Percentiles rank a stretch among this genome's conserved stretches.
Conservation (phyloP, 2,888 invertebrate genomes). For the Drosophila kanekoi region DNA sequence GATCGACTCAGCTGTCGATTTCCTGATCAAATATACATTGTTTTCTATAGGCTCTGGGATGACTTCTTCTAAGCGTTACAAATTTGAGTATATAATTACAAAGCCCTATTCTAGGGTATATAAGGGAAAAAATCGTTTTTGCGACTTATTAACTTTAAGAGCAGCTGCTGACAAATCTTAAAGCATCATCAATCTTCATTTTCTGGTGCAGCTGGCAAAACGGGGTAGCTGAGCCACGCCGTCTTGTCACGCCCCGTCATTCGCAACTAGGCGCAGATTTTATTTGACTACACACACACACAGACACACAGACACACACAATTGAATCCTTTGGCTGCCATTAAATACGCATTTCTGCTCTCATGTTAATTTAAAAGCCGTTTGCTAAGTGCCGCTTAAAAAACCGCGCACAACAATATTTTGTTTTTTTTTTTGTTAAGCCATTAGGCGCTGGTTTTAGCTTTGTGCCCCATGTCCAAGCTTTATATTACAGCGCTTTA, state of each 20-base stretch:
- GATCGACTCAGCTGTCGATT: too few relatives aligned
- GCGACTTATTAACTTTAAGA: slow-evolving; percentile 67
- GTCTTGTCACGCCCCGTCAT: slow-evolving; percentile 37
- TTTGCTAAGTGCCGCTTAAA: slow-evolving; percentile 55
- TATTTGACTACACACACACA: slow-evolving; percentile 32
- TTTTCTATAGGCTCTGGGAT: too few relatives aligned
- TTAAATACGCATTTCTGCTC: slow-evolving; percentile 71
- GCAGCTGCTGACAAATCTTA: slow-evolving; percentile 59
- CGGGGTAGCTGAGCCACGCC: slow-evolving; percentile 29
- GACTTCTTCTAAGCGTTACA: too few relatives aligned
- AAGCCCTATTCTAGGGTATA: too few relatives aligned
- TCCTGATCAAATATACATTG: too few relatives aligned
- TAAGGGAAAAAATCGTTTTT: slow-evolving; percentile 43
- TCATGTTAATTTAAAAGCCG: slow-evolving; percentile 45
- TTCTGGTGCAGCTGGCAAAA: neutral
- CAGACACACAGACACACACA: neutral
- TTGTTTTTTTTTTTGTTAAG: slow-evolving; percentile 22
- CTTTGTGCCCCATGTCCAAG: slow-evolving; percentile 36
- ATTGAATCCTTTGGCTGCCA: slow-evolving; percentile 50
- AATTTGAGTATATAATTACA: too few relatives aligned
- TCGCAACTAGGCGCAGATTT: slow-evolving; percentile 28
- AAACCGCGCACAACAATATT: slow-evolving; percentile 50
- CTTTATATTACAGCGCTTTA: slow-evolving; percentile 61
- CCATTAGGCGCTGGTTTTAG: slow-evolving; percentile 53
- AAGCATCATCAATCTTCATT: slow-evolving; percentile 73